Conservation (phyloP, 2,888 invertebrate genomes). For the Kuschelorhynchus macadamiae region DNA sequence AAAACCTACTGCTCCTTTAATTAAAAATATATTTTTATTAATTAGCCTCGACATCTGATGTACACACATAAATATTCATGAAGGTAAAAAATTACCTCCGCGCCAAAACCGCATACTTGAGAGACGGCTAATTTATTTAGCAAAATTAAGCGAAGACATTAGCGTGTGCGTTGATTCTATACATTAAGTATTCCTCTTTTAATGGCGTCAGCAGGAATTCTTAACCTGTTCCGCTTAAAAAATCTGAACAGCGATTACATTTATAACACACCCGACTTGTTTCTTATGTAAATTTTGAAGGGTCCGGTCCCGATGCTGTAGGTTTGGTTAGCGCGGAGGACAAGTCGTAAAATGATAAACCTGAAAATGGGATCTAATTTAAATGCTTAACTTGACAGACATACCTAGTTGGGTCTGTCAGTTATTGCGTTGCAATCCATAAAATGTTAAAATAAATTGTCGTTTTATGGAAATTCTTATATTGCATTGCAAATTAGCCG, state of each 20-base stretch:
- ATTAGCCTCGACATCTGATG: no score
- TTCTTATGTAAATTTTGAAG: slow-evolving; percentile 27
- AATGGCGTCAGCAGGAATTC: slow-evolving; percentile 26
- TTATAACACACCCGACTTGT: slow-evolving; percentile 28
- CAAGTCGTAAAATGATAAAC: slow-evolving; percentile 28
- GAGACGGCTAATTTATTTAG: slow-evolving; percentile 21
- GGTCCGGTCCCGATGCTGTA: neutral
- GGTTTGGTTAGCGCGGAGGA: slow-evolving; percentile 7
- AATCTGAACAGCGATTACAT: slow-evolving; percentile 10
- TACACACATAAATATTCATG: no score
- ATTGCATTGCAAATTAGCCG: no score
- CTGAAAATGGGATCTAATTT: neutral
- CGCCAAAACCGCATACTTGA: slow-evolving; percentile 28
- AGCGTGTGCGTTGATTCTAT: slow-evolving; percentile 38
- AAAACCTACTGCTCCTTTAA: no score
- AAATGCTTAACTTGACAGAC: no score
- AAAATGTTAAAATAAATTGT: no score
- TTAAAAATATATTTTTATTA: no score
- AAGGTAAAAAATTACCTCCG: no score
- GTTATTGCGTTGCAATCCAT: no score
- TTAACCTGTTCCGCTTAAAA: slow-evolving; percentile 24
- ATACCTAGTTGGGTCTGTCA: no score
- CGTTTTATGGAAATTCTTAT: no score
- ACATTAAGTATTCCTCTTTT: slow-evolving; percentile 30
- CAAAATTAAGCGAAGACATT: slow-evolving; percentile 15